Conservation (phyloP, 2,113 vertebrate genomes). For the Osmerus eperlanus region DNA sequence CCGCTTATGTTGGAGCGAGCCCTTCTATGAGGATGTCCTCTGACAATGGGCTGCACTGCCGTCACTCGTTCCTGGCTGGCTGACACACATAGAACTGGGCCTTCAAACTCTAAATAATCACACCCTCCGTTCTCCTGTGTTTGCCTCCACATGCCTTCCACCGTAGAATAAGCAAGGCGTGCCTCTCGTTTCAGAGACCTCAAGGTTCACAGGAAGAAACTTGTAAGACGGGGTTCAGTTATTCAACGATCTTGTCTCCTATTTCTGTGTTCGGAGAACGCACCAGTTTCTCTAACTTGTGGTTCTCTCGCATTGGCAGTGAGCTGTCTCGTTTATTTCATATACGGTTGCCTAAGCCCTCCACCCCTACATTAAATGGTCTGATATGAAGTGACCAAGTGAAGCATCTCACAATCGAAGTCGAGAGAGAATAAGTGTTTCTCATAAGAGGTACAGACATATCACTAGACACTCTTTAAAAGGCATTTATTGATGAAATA, state of each 20-base stretch:
- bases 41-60: not conserved
- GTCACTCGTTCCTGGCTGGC: constrained; percentile 26
- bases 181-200: no score
- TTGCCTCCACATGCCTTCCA: no score
- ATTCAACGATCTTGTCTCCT: no score
- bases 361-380: not conserved
- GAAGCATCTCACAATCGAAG: not conserved
- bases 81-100: constrained; percentile 18
- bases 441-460: not conserved
- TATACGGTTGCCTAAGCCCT: not conserved
- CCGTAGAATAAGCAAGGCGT: no score
- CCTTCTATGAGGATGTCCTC: not conserved
- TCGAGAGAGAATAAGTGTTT: not conserved
- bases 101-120: constrained; percentile 2
- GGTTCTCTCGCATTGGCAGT: not conserved
- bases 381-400: not conserved
- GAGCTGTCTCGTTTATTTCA: not conserved
- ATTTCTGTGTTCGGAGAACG: no score
- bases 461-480: constrained; percentile 56
- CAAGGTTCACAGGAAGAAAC: no score
- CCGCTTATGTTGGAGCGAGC: constrained; percentile 22
- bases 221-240: no score
- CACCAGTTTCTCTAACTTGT: no score
- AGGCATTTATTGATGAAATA: constrained; percentile 83
- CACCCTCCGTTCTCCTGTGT: not conserved